Evolutionary conservation across 2,113 vertebrate genomes (phyloP).

Genomic region (Tachysurus fulvidraco): DNA sequence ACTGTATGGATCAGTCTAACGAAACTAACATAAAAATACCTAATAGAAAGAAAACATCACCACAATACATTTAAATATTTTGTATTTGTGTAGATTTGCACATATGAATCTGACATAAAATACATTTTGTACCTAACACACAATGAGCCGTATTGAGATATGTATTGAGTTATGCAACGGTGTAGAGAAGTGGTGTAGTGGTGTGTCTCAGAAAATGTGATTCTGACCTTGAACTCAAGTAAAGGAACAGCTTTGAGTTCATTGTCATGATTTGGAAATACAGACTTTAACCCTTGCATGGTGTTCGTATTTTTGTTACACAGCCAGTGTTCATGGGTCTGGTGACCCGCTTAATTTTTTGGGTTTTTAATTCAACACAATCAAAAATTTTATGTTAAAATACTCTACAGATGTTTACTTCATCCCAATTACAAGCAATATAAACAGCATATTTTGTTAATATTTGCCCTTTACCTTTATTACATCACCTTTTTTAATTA

Average conservation of each 20-base stretch:
- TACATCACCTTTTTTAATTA: no score
- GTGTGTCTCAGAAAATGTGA: neutral
- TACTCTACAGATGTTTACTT: no score
- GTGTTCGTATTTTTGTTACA: no score
- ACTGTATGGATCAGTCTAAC: neutral
- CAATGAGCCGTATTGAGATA: neutral
- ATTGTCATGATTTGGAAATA: neutral
- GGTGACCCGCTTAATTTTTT: no score
- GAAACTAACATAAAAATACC: neutral
- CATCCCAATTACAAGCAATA: no score
- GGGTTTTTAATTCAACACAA: no score
- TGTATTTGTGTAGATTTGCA: neutral
- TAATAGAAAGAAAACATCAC: neutral
- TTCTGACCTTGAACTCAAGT: slow-evolving; percentile 1
- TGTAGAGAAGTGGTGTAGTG: neutral
- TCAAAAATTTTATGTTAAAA: no score
- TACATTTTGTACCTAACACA: neutral
- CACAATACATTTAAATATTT: neutral
- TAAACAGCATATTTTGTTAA: no score
- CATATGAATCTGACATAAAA: neutral
- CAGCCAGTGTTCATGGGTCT: no score
- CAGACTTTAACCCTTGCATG: no score
- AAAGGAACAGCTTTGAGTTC: neutral
- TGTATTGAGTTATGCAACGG: neutral
- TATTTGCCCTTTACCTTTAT: no score